Percentiles rank a stretch among this genome's conserved stretches.
These are phyloP conservation scores for Rhynchomys soricoides DNA, from an alignment of 2,113 vertebrate species.

Conservation along the genomic window DNA sequence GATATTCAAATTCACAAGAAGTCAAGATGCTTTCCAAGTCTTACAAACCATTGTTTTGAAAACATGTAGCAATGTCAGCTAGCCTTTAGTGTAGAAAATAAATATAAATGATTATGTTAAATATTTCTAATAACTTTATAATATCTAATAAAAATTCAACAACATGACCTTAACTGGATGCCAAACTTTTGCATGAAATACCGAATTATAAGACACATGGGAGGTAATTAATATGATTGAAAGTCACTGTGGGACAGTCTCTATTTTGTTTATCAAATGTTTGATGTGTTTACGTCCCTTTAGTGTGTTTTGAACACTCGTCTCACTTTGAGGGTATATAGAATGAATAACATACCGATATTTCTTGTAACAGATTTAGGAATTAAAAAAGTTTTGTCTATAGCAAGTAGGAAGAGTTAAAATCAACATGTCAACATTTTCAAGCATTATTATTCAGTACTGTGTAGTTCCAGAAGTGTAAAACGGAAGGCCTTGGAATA, in stretches of 20 bases:
- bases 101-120: neutral
- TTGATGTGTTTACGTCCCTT: constrained; percentile 10
- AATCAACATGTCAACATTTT: neutral
- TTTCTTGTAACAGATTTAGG: neutral
- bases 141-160: constrained; percentile 9
- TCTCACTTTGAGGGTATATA: neutral
- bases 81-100: constrained; percentile 21
- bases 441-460: neutral
- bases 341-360: neutral
- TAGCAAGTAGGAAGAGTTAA: no score
- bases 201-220: constrained; percentile 8
- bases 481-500: neutral
- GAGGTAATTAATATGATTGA: neutral
- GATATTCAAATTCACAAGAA: constrained; percentile 16
- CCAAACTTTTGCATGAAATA: neutral
- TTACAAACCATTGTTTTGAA: neutral
- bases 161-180: neutral
- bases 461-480: neutral
- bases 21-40: neutral
- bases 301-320: neutral
- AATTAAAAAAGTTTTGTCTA: neutral
- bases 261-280: neutral
- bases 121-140: constrained; percentile 18
- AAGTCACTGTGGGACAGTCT: neutral
- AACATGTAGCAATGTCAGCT: neutral